Evolutionary conservation across 2,797 vertebrate genomes (phyloP).

Genomic region (Geotrypetes seraphini): DNA sequence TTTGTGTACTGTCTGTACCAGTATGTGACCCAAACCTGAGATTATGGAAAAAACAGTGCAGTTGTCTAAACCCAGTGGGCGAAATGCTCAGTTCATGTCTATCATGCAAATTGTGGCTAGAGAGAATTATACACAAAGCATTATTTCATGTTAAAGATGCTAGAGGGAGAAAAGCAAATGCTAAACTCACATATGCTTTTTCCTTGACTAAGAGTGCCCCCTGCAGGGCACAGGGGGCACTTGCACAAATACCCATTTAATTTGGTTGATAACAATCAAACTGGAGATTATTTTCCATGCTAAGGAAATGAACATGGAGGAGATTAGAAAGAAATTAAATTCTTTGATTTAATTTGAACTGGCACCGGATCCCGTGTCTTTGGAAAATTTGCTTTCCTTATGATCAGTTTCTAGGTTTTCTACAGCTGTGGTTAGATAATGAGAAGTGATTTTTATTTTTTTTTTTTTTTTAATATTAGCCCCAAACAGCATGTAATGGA

Average conservation of each 20-base stretch:
- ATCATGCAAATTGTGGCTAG: conserved; percentile 7
- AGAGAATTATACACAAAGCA: conserved; percentile 23
- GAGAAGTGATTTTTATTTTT: conserved; percentile 10
- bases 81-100: conserved; percentile 3
- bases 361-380: conserved; percentile 5
- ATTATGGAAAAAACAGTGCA: conserved; percentile 8
- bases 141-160: too few species aligned
- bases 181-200: not conserved
- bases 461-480: conserved; percentile 12
- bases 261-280: conserved; percentile 10
- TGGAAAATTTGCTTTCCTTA: conserved; percentile 8
- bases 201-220: conserved; percentile 34
- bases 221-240: conserved; percentile 31
- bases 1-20: too few species aligned
- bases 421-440: conserved; percentile 2
- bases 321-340: conserved; percentile 24
- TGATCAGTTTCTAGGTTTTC: not conserved
- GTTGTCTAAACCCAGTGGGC: too few species aligned
- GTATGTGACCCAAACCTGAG: too few species aligned
- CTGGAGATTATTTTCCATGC: not conserved
- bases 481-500: conserved; percentile 13
- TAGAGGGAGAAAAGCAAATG: not conserved
- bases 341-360: conserved; percentile 15
- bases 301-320: conserved; percentile 13
- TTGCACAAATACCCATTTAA: not conserved